Evolutionary conservation across 1,140 invertebrate genomes (phyloP), one percentile per base, ranked within the genome.

Genomic region (Hylaeus anthracinus): DNA sequence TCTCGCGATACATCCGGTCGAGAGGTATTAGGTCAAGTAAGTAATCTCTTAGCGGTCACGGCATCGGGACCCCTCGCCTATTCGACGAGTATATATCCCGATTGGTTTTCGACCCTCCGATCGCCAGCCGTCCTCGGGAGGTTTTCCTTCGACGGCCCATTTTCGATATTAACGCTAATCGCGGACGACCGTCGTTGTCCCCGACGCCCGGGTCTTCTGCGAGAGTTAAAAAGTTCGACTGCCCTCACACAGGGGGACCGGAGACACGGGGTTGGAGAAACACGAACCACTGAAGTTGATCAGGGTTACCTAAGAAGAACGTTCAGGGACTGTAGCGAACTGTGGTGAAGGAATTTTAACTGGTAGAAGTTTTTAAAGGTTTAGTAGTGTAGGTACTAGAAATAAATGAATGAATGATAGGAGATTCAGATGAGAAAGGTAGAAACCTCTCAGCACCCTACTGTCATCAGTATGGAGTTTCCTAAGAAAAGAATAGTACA

Each of bases 121-220:
- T 67, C 53, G 55, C 56, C 64, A 66, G 82, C 72, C 72, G 61
- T 80, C 78, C 82, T 86, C 75, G 55, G 26, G 80, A 88, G 76
- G 80, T 76, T 85, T 43, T 73, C 77, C 56, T 72, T 65, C 77
- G 79, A 64, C 83, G 71, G 75, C 78, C 88, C 88, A 89, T 89
- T 91, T 88, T 77, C 84, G 77, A 90, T 90, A 90, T 88, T 91
- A 85, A 90, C 83, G 81, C 79, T 89, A 89, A 88, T 88, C 84
- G 79, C 67, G n/a, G 41, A 12, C 72, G 64, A 65, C 14, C 48
- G 58, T 72, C 76, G 69, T 63, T 55, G 69, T 70, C 43, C 65
- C 53, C 53, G 51, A 66, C 64, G 48, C 58, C 10, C 12, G 41
- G 58, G 4, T 2, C 48, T 51, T 53, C 41, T 53, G 48, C 37